A percentile compares a stretch with the other conserved stretches of the same genome.
Evolutionary conservation across 2,797 vertebrate genomes (phyloP).

Genomic region (Uromys caudimaculatus): DNA sequence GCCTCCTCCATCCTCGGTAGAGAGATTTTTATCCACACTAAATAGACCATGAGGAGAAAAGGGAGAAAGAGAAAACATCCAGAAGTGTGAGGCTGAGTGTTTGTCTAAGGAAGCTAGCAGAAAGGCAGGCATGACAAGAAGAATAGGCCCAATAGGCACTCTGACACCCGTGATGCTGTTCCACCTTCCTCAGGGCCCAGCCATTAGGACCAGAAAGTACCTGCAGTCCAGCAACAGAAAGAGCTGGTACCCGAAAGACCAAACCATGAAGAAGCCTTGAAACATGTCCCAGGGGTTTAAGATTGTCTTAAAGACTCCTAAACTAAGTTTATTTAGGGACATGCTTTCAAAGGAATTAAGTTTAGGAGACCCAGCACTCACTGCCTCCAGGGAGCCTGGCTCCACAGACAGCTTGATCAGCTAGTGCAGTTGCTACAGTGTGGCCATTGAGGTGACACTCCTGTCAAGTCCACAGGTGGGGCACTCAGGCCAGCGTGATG

Average conservation of each 20-base stretch:
- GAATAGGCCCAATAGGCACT: background rate
- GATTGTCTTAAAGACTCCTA: conserved; percentile 24
- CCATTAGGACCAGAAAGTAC: background rate
- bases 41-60: background rate
- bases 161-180: background rate
- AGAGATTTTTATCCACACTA: background rate
- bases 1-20: background rate
- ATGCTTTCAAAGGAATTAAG: conserved; percentile 49
- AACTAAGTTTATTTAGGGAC: background rate
- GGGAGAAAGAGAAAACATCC: background rate
- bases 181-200: background rate
- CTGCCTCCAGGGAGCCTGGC: background rate
- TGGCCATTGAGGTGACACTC: background rate
- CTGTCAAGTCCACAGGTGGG: conserved; percentile 1
- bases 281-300: conserved; percentile 17
- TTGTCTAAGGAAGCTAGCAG: background rate
- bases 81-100: background rate
- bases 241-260: background rate
- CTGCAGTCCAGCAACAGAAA: background rate
- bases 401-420: conserved; percentile 2
- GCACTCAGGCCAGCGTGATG: background rate
- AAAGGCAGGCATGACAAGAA: fast-evolving
- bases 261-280: conserved; percentile 3
- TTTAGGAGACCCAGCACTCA: conserved; percentile 2
- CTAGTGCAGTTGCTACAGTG: conserved; percentile 41